Base-by-base conservation (phyloP, 1,140 invertebrate genomes). In the Megalonaias nervosa region DNA sequence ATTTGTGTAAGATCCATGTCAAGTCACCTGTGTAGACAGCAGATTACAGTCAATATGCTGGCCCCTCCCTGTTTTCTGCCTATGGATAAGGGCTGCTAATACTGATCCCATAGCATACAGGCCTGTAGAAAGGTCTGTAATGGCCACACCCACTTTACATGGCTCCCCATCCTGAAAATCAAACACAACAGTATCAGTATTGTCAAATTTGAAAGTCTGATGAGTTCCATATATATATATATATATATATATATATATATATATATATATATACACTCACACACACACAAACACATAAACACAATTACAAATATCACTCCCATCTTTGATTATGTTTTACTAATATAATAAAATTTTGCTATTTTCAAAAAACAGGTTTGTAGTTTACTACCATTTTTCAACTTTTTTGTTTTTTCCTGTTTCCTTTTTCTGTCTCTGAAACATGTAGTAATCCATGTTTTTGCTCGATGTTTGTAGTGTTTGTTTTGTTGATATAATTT, bases 61-160 rank as follows among this genome's bases (percentile, higher is more conserved):
- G 11, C 98, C 98, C 84, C 88, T 89, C 0, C 96, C 95, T 2
- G 96, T 97, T 82, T 93, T 94, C 11, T 92, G 87, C 79, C 96
- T 92, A 83, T 97, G 93, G 60, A 97, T 90, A 15, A 99, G 88
- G 4, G 97, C 97, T 19, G 97, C 96, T 91, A 99, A 92, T 68
- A 99, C 98, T 0, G 97, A 96, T n/a, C 97, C 97, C 89, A 98
- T 96, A 12, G 97, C 97, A 90, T 98, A 98, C 2, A 99, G 90
- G 0, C 97, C 98, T 1, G 98, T 99, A 0, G 96, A 94, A 62
- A 99, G 84, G 91, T 99, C 98, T 1, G 96, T 99, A 78, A 98
- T 93, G 0, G 98, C 97, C 1, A 99, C 96, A 14, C 97, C 97
- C 77, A 95, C 94, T 91, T 98, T 98, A 81, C 95, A 96, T 0